These are phyloP conservation scores for Euphonia xanthogaster DNA, from an alignment of 2,797 vertebrate species.

Conservation along the genomic window DNA sequence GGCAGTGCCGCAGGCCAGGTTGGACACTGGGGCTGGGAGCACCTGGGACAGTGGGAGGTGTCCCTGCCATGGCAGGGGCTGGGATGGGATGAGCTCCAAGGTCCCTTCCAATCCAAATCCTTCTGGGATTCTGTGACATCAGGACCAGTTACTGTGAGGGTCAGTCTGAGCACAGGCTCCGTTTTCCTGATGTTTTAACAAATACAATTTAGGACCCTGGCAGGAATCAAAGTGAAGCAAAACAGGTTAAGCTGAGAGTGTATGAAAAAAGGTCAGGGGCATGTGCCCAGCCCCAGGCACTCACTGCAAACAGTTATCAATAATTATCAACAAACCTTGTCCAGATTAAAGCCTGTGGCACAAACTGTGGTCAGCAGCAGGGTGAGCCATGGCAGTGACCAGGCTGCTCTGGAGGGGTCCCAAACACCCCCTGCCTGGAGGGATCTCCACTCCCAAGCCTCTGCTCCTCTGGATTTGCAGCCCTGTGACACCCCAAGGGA, in stretches of 20 bases:
- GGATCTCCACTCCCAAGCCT: neutral
- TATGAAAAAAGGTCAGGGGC: neutral
- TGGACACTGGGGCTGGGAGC: accelerated
- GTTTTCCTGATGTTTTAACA: neutral
- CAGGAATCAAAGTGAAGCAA: neutral
- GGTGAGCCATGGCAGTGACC: neutral
- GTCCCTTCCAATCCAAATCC: neutral
- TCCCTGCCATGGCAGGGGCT: neutral
- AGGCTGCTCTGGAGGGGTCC: neutral
- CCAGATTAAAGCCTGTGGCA: neutral
- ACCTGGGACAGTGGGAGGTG: accelerated
- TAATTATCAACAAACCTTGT: neutral
- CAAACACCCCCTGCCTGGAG: neutral
- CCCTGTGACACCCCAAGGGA: neutral
- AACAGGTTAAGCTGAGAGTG: neutral
- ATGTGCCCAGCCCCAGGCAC: neutral
- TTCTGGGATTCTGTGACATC: neutral
- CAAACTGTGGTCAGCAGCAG: neutral
- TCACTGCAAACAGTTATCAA: neutral
- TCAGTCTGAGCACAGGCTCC: neutral
- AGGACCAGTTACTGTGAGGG: neutral
- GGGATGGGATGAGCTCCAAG: neutral
- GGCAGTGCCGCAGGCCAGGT: neutral
- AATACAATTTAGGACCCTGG: neutral
- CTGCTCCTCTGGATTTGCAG: neutral